These are phyloP conservation scores for Hexactinellida sp. DNA, from an alignment of 37 sponge, comb jelly and placozoan genomes.

Conservation along the genomic window DNA sequence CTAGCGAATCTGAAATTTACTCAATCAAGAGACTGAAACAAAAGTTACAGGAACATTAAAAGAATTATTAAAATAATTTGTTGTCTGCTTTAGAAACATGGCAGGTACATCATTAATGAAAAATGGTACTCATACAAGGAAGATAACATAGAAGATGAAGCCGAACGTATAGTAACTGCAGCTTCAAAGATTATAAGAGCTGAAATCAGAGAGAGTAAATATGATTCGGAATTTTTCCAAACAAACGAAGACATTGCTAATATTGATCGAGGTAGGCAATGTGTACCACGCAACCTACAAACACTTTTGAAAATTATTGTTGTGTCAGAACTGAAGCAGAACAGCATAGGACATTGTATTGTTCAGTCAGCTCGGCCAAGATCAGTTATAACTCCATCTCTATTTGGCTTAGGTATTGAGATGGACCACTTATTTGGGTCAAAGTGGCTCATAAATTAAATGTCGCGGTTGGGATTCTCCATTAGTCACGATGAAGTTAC, in stretches of 20 bases:
- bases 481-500: no score
- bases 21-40: conserved; percentile 26
- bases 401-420: no score
- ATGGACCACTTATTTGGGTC: no score
- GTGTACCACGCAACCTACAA: conserved; percentile 22
- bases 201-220: conserved; percentile 26
- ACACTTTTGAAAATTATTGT: conserved; percentile 6
- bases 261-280: conserved; percentile 14
- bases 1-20: conserved; percentile 24
- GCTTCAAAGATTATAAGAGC: conserved; percentile 26
- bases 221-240: conserved; percentile 21
- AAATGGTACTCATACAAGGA: conserved; percentile 24
- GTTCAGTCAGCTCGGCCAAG: no score
- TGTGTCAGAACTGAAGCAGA: no score
- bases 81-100: neutral
- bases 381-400: no score
- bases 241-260: conserved; percentile 21
- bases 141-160: neutral
- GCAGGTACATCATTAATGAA: conserved; percentile 1
- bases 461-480: no score
- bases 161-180: conserved; percentile 22
- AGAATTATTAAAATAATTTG: neutral
- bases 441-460: no score
- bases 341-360: no score
- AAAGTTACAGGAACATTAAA: conserved; percentile 27